Base-by-base conservation (phyloP, 2,888 invertebrate genomes). In the Dascillus cervinus region DNA sequence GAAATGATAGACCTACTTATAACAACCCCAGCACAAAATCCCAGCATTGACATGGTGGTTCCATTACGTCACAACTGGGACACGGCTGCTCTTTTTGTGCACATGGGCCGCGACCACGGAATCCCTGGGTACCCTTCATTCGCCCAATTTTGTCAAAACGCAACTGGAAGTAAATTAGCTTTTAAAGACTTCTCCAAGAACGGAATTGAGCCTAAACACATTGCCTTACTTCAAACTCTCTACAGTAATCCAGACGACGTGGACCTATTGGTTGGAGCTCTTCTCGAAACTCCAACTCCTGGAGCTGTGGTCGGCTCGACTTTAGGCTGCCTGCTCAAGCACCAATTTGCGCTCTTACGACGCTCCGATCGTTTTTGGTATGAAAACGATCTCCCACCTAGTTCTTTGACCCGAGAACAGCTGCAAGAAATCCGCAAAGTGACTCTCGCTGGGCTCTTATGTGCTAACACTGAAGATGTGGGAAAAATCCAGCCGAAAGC, bases 281-380 rank as follows among this genome's bases (percentile, higher is more conserved):
- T 90, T 6, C 69, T 90, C 40, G 94, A 95, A 62, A 75, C 73
- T 30, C 80, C 89, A 0, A 72, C 73, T 0, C 75, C 80, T 1
- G 91, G 90, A 3, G 82, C 87, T 0, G 74, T 88, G 0, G 79
- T 94, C 3, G 94, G 94, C 2, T 82, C 86, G 0, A 92, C 92
- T 0, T 78, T 92, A 29, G 82, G 82, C n/a, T 95, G 94, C 52
- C 70, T 95, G 4, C 57, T 94, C 5, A 83, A 81, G 13, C 62
- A 79, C 30, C 94, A 94, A 61, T 91, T 95, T 58, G 75, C 78
- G 20, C 77, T 81, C 42, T 66, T 90, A 3, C 79, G 89, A 50
- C 80, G 81, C 50, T 86, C 90, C 30, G 95, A 95, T 68, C 71
- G 94, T 40, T 94, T 91, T 60, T 95, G 92, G 91, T 94, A 91